A percentile compares a stretch with the other conserved stretches of the same genome.
phyloP scores from a whole-genome alignment of 2,113 vertebrate genomes.

The Perca schrenkii region DNA sequence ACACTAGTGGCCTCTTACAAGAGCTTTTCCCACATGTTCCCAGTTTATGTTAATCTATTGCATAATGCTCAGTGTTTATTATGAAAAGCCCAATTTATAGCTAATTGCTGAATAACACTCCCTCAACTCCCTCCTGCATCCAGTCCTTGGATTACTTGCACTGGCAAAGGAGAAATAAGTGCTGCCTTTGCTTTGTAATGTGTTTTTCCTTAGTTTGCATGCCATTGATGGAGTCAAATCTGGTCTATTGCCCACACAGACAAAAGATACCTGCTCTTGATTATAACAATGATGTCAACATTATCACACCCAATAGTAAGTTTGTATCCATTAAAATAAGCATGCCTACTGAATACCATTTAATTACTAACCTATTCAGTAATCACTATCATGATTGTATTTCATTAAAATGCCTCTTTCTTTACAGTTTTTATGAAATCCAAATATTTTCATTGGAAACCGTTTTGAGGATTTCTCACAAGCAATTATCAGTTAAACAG shows the following conservation, averaged over 20 bases:
- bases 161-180: conserved; percentile 19
- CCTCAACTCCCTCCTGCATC: neutral
- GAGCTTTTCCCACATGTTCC: neutral
- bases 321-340: conserved; percentile 24
- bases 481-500: neutral
- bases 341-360: conserved; percentile 30
- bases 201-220: conserved; percentile 36
- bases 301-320: conserved; percentile 1
- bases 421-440: neutral
- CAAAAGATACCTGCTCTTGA: conserved; percentile 9
- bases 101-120: conserved; percentile 17
- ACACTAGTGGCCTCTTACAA: neutral
- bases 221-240: conserved; percentile 39
- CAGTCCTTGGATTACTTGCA: conserved; percentile 1
- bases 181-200: conserved; percentile 31
- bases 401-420: neutral
- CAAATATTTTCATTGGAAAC: neutral
- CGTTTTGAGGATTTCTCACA: neutral
- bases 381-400: conserved; percentile 5
- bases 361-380: conserved; percentile 36
- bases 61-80: conserved; percentile 10
- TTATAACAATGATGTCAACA: conserved; percentile 21
- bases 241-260: conserved; percentile 20
- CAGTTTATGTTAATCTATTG: conserved; percentile 18
- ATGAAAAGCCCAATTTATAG: neutral